Evolutionary conservation across 2,113 vertebrate species (phyloP).

Genomic region (Gulo gulo): DNA sequence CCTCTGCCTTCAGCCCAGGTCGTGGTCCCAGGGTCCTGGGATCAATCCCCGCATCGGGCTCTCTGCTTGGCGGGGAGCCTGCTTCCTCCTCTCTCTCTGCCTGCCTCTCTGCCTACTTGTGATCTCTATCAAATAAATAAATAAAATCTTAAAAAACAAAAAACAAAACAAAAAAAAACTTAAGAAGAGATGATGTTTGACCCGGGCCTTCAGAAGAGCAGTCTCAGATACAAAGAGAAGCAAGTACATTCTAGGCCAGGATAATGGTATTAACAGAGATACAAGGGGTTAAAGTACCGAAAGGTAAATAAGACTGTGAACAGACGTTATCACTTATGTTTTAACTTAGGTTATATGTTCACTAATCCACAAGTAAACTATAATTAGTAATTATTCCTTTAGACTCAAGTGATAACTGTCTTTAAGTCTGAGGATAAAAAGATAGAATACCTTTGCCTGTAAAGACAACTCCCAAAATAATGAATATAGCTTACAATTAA

Average conservation of each 20-base stretch:
- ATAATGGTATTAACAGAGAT: background rate
- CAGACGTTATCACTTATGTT: background rate
- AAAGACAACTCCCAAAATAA: slow-evolving; percentile 13
- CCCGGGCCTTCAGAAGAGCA: background rate
- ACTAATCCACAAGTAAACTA: background rate
- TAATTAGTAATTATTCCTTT: background rate
- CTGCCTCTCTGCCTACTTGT: no score
- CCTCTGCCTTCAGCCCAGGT: no score
- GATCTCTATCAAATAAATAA: no score
- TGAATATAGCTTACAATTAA: background rate
- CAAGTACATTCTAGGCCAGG: background rate
- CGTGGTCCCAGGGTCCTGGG: no score
- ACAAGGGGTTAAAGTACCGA: background rate
- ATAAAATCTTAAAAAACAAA: no score
- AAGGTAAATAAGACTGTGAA: background rate
- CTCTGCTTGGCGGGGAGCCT: no score
- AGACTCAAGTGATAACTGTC: background rate
- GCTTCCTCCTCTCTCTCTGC: no score
- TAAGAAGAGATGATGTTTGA: background rate
- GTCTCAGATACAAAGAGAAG: background rate
- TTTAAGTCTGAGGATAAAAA: background rate
- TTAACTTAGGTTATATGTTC: background rate
- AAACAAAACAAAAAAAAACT: background rate
- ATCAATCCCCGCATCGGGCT: no score
- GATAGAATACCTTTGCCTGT: background rate